Percentiles rank a stretch among this genome's conserved stretches.
These are phyloP conservation scores for Apantesis nais DNA, from an alignment of 2,888 invertebrate species.

Conservation along the genomic window DNA sequence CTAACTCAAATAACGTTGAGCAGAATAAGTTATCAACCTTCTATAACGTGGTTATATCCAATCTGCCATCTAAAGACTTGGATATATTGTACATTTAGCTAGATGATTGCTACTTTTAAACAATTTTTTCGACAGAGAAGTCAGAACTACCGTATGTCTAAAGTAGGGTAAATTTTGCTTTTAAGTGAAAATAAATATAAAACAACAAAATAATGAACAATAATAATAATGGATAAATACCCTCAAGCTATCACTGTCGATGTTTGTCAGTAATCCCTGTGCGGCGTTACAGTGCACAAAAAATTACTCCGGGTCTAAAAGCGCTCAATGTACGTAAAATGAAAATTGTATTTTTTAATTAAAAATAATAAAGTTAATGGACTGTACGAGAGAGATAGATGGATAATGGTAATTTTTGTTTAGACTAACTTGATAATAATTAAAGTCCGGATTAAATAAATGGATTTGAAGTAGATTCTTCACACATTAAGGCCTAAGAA, in stretches of 20 bases:
- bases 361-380: constrained; percentile 1
- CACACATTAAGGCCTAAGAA: not conserved
- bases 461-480: not conserved
- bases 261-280: not conserved
- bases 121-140: not conserved
- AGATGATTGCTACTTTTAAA: not conserved
- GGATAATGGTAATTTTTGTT: not conserved
- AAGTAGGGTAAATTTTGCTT: not conserved
- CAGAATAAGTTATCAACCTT: not conserved
- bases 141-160: not conserved
- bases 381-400: not conserved
- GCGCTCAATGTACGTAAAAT: not conserved
- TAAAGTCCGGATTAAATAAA: not conserved
- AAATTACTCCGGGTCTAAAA: not conserved
- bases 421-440: not conserved
- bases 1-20: not conserved
- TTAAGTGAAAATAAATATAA: not conserved
- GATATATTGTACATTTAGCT: not conserved
- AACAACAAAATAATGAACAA: not conserved
- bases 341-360: not conserved
- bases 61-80: not conserved
- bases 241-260: not conserved
- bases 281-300: not conserved
- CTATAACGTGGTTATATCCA: not conserved
- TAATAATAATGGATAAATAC: not conserved